Conservation (phyloP, 2,797 vertebrate genomes). For the Gobionotothen gibberifrons region DNA sequence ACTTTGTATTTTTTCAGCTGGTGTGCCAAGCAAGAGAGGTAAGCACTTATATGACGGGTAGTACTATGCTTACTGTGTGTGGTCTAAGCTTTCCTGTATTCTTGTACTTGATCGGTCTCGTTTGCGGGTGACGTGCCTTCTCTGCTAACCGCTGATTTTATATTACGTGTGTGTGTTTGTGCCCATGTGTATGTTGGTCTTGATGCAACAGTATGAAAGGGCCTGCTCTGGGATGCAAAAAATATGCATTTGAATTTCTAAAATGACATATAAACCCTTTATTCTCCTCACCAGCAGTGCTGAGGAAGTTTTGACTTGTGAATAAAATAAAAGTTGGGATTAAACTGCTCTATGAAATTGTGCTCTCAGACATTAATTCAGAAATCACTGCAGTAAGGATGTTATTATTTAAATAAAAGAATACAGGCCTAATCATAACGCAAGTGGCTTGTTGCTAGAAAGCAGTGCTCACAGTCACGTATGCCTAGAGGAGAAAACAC, state of each 20-base stretch:
- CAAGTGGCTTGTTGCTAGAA: conserved; percentile 24
- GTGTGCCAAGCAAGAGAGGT: conserved; percentile 83
- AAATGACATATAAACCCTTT: neutral
- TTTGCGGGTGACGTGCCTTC: conserved; percentile 37
- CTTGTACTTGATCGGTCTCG: conserved; percentile 22
- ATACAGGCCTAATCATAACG: conserved; percentile 20
- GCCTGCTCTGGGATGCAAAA: neutral
- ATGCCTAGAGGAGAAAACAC: conserved; percentile 10
- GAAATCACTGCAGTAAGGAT: neutral
- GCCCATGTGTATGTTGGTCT: conserved; percentile 8
- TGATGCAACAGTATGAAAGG: conserved; percentile 2
- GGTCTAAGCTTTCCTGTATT: conserved; percentile 41
- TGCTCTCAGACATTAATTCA: conserved; percentile 5
- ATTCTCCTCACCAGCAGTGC: neutral
- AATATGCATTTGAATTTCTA: neutral
- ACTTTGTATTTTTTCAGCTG: conserved; percentile 83
- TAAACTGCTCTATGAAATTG: neutral
- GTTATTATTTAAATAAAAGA: neutral
- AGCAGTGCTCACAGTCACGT: conserved; percentile 7
- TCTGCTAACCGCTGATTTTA: conserved; percentile 42
- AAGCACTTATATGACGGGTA: conserved; percentile 61
- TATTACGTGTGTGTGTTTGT: conserved; percentile 16
- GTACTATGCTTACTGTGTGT: conserved; percentile 42
- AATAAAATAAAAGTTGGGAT: neutral
- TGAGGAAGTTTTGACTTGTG: neutral